A percentile compares a stretch with the other conserved stretches of the same genome.
Evolutionary conservation across 2,888 invertebrate genomes (phyloP).

Genomic region (Escarpia spicata): DNA sequence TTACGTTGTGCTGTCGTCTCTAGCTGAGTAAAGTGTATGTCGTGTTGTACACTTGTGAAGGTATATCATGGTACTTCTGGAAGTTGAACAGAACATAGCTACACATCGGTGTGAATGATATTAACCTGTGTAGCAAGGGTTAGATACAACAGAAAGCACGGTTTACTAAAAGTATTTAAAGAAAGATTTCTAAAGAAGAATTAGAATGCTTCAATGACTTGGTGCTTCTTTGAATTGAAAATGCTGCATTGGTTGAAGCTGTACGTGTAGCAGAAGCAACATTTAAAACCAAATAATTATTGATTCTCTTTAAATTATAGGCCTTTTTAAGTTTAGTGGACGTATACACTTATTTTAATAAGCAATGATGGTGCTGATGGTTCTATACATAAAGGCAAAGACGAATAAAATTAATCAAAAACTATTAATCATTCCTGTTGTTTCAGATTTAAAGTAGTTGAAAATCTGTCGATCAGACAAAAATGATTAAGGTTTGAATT

Average conservation of each 20-base stretch:
- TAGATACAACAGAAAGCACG: too few species aligned
- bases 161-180: neutral
- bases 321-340: neutral
- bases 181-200: neutral
- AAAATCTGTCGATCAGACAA: too few species aligned
- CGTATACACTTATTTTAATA: neutral
- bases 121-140: too few species aligned
- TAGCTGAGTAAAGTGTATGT: neutral
- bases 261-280: neutral
- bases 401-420: too few species aligned
- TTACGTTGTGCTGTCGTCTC: neutral
- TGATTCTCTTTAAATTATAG: neutral
- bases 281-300: neutral
- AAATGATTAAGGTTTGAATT: neutral
- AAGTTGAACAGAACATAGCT: neutral
- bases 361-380: neutral
- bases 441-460: too few species aligned
- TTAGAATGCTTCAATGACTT: neutral
- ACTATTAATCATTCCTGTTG: too few species aligned
- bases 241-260: neutral
- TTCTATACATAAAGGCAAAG: too few species aligned
- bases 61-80: neutral
- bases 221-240: neutral
- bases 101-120: neutral
- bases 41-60: neutral